Conservation (phyloP, 2,888 invertebrate species). For the Scaptomyza cyrtandrae region DNA sequence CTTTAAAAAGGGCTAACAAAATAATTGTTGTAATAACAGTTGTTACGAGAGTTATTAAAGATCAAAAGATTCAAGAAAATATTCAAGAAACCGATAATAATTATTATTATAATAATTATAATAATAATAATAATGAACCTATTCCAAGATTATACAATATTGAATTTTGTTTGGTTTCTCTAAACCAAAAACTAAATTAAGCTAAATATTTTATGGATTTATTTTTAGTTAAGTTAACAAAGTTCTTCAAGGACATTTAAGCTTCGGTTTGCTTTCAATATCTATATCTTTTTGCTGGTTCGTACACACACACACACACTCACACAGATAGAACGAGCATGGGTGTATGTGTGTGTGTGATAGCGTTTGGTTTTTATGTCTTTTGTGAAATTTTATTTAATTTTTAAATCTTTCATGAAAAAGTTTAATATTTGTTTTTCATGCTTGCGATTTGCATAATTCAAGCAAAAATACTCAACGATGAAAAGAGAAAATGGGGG, state of each 20-base stretch:
- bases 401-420: constrained; percentile 80
- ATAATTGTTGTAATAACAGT: too few relatives aligned
- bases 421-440: constrained; percentile 81
- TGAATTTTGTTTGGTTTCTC: too few relatives aligned
- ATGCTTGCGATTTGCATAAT: constrained; percentile 80
- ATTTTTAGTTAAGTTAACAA: background rate
- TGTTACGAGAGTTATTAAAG: too few relatives aligned
- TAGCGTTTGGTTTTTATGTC: constrained; percentile 79
- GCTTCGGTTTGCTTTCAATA: background rate
- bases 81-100: too few relatives aligned
- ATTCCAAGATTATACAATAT: too few relatives aligned
- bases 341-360: constrained; percentile 1
- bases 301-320: constrained; percentile 10
- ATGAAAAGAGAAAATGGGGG: background rate
- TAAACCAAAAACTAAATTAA: too few relatives aligned
- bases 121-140: too few relatives aligned
- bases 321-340: background rate
- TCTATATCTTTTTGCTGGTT: background rate
- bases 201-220: background rate
- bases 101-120: too few relatives aligned
- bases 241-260: background rate
- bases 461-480: constrained; percentile 57
- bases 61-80: too few relatives aligned
- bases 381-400: constrained; percentile 80
- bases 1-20: too few relatives aligned